These are phyloP conservation scores for Sarcophaga caerulescens DNA, from an alignment of 2,888 invertebrate genomes.

Conservation along the genomic window DNA sequence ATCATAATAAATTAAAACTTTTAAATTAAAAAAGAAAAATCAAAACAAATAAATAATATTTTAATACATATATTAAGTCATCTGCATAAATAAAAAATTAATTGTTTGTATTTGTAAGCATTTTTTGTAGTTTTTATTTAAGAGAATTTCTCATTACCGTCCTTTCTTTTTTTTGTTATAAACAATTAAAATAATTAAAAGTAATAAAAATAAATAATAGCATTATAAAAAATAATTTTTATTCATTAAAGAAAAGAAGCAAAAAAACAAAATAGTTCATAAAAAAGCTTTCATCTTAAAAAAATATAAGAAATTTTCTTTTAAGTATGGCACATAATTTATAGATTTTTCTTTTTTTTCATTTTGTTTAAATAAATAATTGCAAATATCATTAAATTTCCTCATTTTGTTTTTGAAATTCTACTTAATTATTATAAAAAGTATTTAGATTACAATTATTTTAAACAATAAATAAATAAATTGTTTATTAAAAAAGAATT, in stretches of 20 bases:
- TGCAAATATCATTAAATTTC: constrained; percentile 23
- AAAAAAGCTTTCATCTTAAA: constrained; percentile 41
- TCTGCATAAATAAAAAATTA: too few relatives aligned
- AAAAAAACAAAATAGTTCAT: background rate
- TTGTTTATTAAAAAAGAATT: background rate
- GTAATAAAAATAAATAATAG: constrained; percentile 23
- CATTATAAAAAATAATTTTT: background rate
- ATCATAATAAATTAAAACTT: too few relatives aligned
- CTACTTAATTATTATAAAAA: constrained; percentile 36
- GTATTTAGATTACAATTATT: background rate
- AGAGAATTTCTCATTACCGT: too few relatives aligned
- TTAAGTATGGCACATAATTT: constrained; percentile 67
- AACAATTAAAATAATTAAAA: constrained; percentile 2
- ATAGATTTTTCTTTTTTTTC: constrained; percentile 58
- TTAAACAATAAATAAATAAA: constrained; percentile 19
- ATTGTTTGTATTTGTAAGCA: too few relatives aligned
- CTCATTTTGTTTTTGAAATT: background rate
- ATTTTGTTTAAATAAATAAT: constrained; percentile 40
- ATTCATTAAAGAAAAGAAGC: background rate
- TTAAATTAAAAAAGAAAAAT: too few relatives aligned
- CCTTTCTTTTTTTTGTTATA: too few relatives aligned
- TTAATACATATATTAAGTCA: too few relatives aligned
- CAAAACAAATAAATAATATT: too few relatives aligned
- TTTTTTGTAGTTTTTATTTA: too few relatives aligned
- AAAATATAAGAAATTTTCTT: constrained; percentile 27